Evolutionary conservation across 64 coral and sea anemone genomes (phyloP), one percentile per base, ranked within the genome.

Genomic region (Astreopora myriophthalma): DNA sequence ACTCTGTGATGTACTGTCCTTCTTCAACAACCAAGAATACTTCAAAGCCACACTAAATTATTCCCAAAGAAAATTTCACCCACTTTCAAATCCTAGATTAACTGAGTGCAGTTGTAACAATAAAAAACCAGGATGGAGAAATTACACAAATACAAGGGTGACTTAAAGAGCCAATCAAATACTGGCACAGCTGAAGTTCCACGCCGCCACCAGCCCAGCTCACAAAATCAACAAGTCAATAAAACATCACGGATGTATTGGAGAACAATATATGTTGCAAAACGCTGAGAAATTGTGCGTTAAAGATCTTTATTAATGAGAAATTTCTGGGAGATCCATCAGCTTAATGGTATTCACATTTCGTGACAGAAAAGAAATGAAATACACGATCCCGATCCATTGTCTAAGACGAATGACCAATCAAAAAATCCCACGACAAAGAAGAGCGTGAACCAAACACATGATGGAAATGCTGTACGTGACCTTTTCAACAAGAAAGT

Each of bases 341-440:
- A 55, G 14, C 14, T n/a, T n/a, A n/a, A n/a, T n/a, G n/a, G n/a
- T n/a, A n/a, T n/a, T n/a, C n/a, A n/a, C n/a, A n/a, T n/a, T n/a
- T n/a, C n/a, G n/a, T n/a, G n/a, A n/a, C 14, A 34, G 28, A n/a
- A 20, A 34, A 10, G 16, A 8, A n/a, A 14, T 55, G 12, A 13
- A 55, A 3, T 16, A 24, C 39, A 37, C 55, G 64, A 30, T 23
- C 35, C 31, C 57, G 34, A 20, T 23, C 79, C 6, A 25, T 83
- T 83, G 79, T 83, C 57, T 83, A 26, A 10, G 13, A 31, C 22
- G 32, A 65, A 63, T 83, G 57, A 65, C 79, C 79, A 83, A 83
- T 83, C 57, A 83, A 83, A 63, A 2, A 64, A 38, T 22, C 79
- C 17, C 79, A 83, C 79, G 79, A 83, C 31, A 63, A 38, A 37